Conservation (phyloP, 2,113 vertebrate genomes). For the Rhineura floridana region DNA sequence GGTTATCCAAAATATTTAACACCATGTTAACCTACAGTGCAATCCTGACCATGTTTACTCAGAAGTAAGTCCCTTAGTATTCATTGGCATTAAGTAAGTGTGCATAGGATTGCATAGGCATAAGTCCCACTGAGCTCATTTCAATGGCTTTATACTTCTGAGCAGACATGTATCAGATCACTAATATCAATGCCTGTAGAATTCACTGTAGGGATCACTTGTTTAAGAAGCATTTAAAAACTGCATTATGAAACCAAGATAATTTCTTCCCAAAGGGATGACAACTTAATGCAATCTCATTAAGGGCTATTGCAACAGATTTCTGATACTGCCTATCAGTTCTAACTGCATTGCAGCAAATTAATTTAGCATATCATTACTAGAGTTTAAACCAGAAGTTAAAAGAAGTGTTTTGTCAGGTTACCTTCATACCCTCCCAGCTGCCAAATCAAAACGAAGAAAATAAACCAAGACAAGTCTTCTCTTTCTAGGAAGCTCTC, state of each 20-base stretch:
- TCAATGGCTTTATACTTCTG: not conserved
- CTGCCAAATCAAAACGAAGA: constrained; percentile 16
- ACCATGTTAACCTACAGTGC: constrained; percentile 24
- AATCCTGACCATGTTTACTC: not conserved
- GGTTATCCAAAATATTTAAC: constrained; percentile 29
- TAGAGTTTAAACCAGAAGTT: constrained; percentile 40
- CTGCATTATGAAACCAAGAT: constrained; percentile 21
- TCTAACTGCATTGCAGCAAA: constrained; percentile 75
- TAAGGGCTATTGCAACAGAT: constrained; percentile 45
- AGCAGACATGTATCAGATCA: not conserved
- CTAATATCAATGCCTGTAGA: not conserved
- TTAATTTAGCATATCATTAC: constrained; percentile 18
- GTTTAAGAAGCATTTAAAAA: constrained; percentile 46
- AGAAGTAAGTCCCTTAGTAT: not conserved
- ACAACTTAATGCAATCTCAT: constrained; percentile 47
- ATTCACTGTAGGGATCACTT: constrained; percentile 17
- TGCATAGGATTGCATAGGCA: not conserved
- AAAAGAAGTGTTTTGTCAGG: constrained; percentile 1
- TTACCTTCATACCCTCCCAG: constrained; percentile 50
- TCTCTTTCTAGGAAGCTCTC: constrained; percentile 25
- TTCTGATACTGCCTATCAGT: constrained; percentile 47
- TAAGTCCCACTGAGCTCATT: not conserved
- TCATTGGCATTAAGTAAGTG: not conserved
- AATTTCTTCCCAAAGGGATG: constrained; percentile 47
- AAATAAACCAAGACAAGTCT: not conserved